phyloP scores from a whole-genome alignment of 2,797 vertebrate species.

The Salarias fasciatus region DNA sequence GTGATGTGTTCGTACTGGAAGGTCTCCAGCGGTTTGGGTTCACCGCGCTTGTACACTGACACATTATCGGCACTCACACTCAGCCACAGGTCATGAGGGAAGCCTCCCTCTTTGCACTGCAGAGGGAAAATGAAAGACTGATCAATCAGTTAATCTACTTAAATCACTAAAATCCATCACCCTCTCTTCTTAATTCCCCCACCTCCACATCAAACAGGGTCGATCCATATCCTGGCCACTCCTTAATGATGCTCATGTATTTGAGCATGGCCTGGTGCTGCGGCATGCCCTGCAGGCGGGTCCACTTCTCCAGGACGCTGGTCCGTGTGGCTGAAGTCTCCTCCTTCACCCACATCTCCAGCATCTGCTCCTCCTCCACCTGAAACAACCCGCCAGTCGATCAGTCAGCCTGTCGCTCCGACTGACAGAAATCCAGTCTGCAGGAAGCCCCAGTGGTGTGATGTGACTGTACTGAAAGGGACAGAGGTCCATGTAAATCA shows the following conservation, averaged over 20 bases:
- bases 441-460: background rate
- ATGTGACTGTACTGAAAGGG: background rate
- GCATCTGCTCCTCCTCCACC: slow-evolving; percentile 94
- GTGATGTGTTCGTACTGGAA: slow-evolving; percentile 95
- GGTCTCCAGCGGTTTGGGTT: slow-evolving; percentile 91
- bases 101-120: slow-evolving; percentile 95
- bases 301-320: slow-evolving; percentile 93
- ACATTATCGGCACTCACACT: slow-evolving; percentile 92
- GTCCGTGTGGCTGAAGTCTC: slow-evolving; percentile 92
- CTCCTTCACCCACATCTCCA: slow-evolving; percentile 97
- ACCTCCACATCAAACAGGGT: slow-evolving; percentile 96
- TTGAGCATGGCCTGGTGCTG: slow-evolving; percentile 95
- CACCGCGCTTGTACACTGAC: slow-evolving; percentile 92
- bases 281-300: slow-evolving; percentile 88
- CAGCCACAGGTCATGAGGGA: slow-evolving; percentile 94
- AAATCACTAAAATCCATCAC: background rate
- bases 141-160: background rate
- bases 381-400: no score
- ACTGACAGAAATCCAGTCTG: background rate
- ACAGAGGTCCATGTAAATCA: background rate
- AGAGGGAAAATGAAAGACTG: slow-evolving; percentile 3
- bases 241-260: slow-evolving; percentile 92
- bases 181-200: slow-evolving; percentile 22
- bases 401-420: background rate
- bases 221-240: slow-evolving; percentile 94